Evolutionary conservation across 2,113 vertebrate species (phyloP).

Genomic region (Mesoclemmys tuberculata): DNA sequence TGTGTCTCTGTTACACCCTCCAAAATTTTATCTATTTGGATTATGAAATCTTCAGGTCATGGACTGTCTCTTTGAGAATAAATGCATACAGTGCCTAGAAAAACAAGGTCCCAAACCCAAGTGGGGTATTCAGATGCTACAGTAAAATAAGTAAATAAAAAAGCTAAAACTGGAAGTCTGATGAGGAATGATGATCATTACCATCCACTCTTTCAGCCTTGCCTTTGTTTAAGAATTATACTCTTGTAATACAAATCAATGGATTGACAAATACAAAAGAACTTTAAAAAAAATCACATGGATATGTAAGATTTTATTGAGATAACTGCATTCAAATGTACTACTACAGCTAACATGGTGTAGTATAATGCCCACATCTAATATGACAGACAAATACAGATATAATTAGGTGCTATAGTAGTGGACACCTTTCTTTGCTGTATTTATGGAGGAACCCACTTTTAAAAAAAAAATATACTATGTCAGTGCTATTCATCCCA

Average conservation of each 20-base stretch:
- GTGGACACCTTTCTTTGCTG: too few relatives aligned
- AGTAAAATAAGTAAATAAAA: not conserved
- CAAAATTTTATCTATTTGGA: not conserved
- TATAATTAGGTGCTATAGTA: not conserved
- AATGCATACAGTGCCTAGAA: not conserved
- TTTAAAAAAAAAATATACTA: too few relatives aligned
- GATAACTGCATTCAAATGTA: too few relatives aligned
- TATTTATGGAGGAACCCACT: too few relatives aligned
- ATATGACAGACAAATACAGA: not conserved
- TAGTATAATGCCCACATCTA: not conserved
- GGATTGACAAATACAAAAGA: not conserved
- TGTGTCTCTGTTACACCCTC: not conserved
- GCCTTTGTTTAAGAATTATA: not conserved
- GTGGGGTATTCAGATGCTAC: not conserved
- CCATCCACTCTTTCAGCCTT: not conserved
- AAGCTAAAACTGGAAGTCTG: not conserved
- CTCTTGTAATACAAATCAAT: not conserved
- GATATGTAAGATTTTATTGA: not conserved
- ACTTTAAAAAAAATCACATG: too few relatives aligned
- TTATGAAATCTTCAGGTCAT: not conserved
- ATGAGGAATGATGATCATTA: not conserved
- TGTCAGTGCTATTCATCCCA: too few relatives aligned
- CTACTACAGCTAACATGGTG: too few relatives aligned
- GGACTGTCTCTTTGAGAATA: not conserved
- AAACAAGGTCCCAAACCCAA: not conserved